Base-by-base conservation (phyloP, 2,113 vertebrate species). In the Prinia subflava region DNA sequence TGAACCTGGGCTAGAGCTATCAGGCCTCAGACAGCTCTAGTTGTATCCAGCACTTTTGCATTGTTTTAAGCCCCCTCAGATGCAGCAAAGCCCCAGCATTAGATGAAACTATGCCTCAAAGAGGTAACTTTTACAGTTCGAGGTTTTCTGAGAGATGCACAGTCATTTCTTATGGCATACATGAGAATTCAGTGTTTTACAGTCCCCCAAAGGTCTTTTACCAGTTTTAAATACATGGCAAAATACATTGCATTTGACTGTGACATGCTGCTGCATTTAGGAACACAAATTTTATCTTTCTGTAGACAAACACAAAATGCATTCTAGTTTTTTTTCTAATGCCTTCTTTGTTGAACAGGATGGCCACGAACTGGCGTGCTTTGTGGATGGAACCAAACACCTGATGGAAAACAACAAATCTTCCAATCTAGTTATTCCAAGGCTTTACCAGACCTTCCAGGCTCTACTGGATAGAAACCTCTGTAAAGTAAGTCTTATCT, bases 401-500 rank as follows among this genome's bases (percentile, higher is more conserved):
- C 78, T 97, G 77, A 37, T 52, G 90, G 16, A 82, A 37, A 63
- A 15, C 63, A 85, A 41, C 5, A 0, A 8, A 2, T 5, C 76
- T 59, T 86, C 68, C 52, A 74, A 23, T 0, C 0, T 0, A 15
- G 3, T 21, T 10, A 28, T 80, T n/a, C 1, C 0, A 20, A 27
- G 27, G 59, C 85, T 96, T n/a, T 70, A 90, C 8, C 3, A 0
- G 33, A 37, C 23, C 52, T 88, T 97, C 42, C 90, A 90, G 56
- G 18, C 2, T 28, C 83, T 37, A 2, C 86, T 46, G 78, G 88
- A 49, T 0, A 89, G 77, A 62, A 77, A 74, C 0, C 39, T 71
- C 69, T 95, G 92, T 13, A 9, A 73, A 79, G 97, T 97, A 97
- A 95, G 94, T 21, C 20, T 33, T n/a, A 10, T 11, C n/a, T 56